These are phyloP conservation scores for Serinus canaria DNA, from an alignment of 2,113 vertebrate species.

Conservation along the genomic window DNA sequence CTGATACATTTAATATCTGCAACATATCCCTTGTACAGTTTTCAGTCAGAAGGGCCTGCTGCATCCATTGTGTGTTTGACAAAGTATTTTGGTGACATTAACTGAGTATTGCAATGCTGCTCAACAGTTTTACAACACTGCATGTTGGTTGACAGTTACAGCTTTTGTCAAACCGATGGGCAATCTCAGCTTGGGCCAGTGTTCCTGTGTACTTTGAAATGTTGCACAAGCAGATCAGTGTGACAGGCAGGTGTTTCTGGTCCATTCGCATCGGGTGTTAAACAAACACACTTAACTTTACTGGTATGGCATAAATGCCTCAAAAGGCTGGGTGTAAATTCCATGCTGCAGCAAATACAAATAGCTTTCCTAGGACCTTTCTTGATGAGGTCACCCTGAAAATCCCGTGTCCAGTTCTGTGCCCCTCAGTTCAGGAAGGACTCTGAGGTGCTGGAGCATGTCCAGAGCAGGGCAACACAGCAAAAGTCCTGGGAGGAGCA, in stretches of 20 bases:
- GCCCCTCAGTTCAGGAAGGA: not conserved
- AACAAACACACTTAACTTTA: not conserved
- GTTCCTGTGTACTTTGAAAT: not conserved
- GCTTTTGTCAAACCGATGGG: not conserved
- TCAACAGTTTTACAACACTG: not conserved
- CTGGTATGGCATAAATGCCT: not conserved
- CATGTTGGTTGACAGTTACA: not conserved
- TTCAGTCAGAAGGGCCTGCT: not conserved
- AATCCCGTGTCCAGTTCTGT: not conserved
- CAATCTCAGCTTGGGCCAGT: not conserved
- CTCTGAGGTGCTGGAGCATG: not conserved
- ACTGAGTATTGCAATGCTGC: fast-evolving
- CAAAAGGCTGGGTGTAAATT: fast-evolving
- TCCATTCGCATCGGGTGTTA: not conserved
- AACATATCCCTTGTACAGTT: not conserved
- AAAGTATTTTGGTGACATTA: not conserved
- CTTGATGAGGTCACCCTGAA: not conserved
- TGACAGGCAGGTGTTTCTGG: not conserved
- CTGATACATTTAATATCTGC: not conserved
- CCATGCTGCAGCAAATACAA: fast-evolving
- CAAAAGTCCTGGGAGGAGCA: not conserved
- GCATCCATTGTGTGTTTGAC: not conserved
- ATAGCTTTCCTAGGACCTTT: not conserved
- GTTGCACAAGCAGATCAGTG: not conserved
- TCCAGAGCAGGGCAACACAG: not conserved